Evolutionary conservation across 2,113 vertebrate species (phyloP).

Genomic region (Phrynosoma platyrhinos): DNA sequence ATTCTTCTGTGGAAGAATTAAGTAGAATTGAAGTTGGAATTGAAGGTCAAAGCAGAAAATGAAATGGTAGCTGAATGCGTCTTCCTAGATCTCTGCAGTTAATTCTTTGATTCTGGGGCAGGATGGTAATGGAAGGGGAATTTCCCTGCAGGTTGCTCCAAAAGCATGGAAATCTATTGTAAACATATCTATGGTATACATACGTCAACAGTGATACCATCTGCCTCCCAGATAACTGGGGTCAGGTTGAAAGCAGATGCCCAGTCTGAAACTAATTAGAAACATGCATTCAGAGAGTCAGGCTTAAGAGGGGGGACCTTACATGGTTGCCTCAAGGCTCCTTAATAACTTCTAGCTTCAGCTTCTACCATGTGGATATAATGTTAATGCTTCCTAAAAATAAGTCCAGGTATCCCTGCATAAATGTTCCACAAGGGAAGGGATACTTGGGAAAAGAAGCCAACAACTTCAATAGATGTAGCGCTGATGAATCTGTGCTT

Average conservation of each 20-base stretch:
- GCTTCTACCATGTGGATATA: not conserved
- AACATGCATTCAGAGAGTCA: not conserved
- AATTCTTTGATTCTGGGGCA: not conserved
- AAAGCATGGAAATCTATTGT: not conserved
- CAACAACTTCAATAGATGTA: not conserved
- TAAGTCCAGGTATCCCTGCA: not conserved
- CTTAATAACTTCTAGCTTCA: not conserved
- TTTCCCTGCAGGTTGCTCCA: not conserved
- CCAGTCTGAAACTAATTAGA: not conserved
- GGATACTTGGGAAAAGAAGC: not conserved
- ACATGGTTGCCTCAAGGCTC: not conserved
- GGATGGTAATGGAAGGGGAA: not conserved
- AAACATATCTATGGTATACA: not conserved
- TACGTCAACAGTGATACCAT: not conserved
- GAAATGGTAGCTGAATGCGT: not conserved
- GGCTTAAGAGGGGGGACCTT: not conserved
- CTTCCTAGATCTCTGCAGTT: not conserved
- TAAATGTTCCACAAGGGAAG: too few species aligned
- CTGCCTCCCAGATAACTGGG: not conserved
- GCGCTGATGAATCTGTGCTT: not conserved
- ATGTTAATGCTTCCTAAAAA: not conserved
- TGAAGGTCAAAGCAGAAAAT: not conserved
- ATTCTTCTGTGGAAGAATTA: too few species aligned
- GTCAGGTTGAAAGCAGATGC: not conserved
- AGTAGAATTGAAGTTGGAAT: not conserved